A percentile compares a stretch with the other conserved stretches of the same genome.
phyloP scores from a whole-genome alignment of 2,113 vertebrate species.

The Macquaria ambigua region DNA sequence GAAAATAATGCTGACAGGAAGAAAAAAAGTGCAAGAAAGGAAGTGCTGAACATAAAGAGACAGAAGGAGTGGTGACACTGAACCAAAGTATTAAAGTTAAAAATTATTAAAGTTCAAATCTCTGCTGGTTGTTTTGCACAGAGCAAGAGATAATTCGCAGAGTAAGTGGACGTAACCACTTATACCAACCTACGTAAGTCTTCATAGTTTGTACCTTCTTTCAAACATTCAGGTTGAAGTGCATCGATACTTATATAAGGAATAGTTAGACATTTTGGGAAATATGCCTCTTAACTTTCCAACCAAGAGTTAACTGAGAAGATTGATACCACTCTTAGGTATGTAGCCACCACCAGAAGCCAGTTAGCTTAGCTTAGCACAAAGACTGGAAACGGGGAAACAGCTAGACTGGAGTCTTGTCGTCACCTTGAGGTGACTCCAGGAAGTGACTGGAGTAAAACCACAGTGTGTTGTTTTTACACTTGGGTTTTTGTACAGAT shows the following conservation, averaged over 20 bases:
- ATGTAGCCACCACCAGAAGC: neutral
- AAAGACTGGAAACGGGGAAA: neutral
- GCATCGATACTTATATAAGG: neutral
- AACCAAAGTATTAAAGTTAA: constrained; percentile 1
- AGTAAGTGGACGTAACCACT: neutral
- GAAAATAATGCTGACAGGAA: constrained; percentile 2
- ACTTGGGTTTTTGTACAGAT: neutral
- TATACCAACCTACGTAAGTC: neutral
- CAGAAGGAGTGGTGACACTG: constrained; percentile 18
- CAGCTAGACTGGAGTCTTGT: neutral
- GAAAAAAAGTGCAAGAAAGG: neutral
- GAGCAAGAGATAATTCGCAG: constrained; percentile 11
- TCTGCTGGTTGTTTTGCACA: constrained; percentile 25
- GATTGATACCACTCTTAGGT: neutral
- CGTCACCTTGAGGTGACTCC: too few relatives aligned
- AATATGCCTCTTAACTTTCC: neutral
- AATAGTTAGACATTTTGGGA: constrained; percentile 9
- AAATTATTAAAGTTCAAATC: too few relatives aligned
- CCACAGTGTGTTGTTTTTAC: neutral
- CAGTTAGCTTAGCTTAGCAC: neutral
- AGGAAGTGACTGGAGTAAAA: neutral
- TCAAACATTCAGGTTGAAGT: neutral
- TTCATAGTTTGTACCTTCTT: neutral
- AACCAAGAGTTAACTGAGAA: neutral
- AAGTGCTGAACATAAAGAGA: constrained; percentile 2